phyloP scores from a whole-genome alignment of 2,888 invertebrate species.

The Sialis fuliginosa region DNA sequence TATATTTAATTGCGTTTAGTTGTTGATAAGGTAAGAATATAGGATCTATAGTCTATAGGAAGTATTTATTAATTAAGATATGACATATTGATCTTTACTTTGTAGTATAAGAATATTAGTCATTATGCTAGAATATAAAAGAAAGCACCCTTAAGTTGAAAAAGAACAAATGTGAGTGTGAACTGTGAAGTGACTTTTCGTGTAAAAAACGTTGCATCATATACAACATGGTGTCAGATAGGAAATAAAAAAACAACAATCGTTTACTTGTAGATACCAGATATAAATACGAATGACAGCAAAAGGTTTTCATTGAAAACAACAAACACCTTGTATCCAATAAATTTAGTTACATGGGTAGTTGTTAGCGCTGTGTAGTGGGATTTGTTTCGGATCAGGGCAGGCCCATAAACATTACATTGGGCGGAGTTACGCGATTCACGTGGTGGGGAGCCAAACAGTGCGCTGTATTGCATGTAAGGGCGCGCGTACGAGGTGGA shows the following conservation, averaged over 20 bases:
- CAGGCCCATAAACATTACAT: slow-evolving; percentile 27
- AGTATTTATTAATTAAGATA: no score
- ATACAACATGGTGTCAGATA: slow-evolving; percentile 13
- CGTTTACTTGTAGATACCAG: slow-evolving; percentile 13
- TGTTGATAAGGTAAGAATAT: no score
- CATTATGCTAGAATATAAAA: no score
- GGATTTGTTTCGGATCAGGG: slow-evolving; percentile 28
- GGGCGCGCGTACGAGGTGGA: neutral
- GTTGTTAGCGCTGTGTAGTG: slow-evolving; percentile 26
- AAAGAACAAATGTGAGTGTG: slow-evolving; percentile 10
- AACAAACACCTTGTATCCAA: slow-evolving; percentile 31
- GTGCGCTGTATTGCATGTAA: slow-evolving; percentile 5
- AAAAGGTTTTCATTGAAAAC: slow-evolving; percentile 27
- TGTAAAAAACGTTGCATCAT: slow-evolving; percentile 28
- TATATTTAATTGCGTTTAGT: no score
- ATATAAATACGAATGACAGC: slow-evolving; percentile 29
- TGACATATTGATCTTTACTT: no score
- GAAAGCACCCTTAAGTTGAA: no score
- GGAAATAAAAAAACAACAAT: no score
- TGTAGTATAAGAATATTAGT: no score
- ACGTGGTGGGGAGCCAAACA: slow-evolving; percentile 19
- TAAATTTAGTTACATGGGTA: slow-evolving; percentile 28
- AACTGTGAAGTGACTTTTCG: slow-evolving; percentile 29
- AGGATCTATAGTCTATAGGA: no score
- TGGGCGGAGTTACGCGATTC: neutral